Evolutionary conservation across 2,888 invertebrate species (phyloP), one percentile per base, ranked within the genome.

Genomic region (Meliscaeva auricollis): DNA sequence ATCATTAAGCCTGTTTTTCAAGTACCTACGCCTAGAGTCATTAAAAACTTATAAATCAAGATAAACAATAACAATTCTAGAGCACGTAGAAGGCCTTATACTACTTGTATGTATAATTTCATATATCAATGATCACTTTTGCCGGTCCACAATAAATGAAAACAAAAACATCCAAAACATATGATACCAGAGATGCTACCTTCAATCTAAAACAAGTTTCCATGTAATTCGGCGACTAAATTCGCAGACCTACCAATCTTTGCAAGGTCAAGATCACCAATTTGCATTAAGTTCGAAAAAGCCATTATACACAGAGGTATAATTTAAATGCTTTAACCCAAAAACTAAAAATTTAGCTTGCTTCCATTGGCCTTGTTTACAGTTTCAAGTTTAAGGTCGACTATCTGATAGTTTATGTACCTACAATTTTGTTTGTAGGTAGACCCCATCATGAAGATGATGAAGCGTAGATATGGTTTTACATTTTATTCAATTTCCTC

Each of bases 261-360:
- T 3, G 38, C 66, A 80, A 79, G 79, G 84, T 79, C 84, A 84
- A 80, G 84, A 75, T 60, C 84, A 66, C 50, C 30, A n/a, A 56
- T 38, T 64, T 64, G 48, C 64, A 64, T 64, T 48, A 6, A 64
- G 64, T 64, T 64, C 64, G 48, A 48, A 64, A 41, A 32, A 64
- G 64, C 64, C 46, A 64, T 48, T 30, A 62, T 26, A n/a, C 20
- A n/a, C n/a, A n/a, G 38, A 60, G n/a, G n/a, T 2, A n/a, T 35
- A 52, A 22, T 13, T 48, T 8, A 46, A 48, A 46, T 3, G 17
- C 26, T 50, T 66, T 50, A 50, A 41, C 32, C 32, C 35, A 68
- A 68, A 80, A 48, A 46, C 20, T 9, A n/a, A 58, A 58, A 48
- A 9, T 56, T 11, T 8, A 7, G n/a, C n/a, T n/a, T n/a, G n/a